phyloP scores from a whole-genome alignment of 1,140 invertebrate genomes.

The Zaprionus africanus region DNA sequence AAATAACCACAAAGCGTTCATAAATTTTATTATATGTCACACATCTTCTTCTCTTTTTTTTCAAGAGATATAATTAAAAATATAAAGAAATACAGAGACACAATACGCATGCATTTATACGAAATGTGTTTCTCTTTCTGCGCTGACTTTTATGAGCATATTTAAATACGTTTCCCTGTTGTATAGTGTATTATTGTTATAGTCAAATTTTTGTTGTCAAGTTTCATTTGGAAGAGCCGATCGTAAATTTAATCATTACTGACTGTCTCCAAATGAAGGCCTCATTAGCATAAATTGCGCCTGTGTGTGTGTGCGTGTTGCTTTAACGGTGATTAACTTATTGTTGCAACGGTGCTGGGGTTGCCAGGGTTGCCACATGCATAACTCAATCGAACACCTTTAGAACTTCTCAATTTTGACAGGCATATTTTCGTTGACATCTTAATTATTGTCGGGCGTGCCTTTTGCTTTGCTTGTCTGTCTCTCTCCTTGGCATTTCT shows the following conservation, averaged over 20 bases:
- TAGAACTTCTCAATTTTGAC: slow-evolving; percentile 53
- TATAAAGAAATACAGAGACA: slow-evolving; percentile 52
- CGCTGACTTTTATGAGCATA: slow-evolving; percentile 39
- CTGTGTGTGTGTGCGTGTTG: background rate
- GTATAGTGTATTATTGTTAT: slow-evolving; percentile 10
- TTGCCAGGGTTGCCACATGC: slow-evolving; percentile 18
- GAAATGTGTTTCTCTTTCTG: slow-evolving; percentile 33
- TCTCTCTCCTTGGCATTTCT: slow-evolving; percentile 27
- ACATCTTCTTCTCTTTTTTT: slow-evolving; percentile 49
- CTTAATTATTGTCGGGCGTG: slow-evolving; percentile 71
- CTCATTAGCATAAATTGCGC: slow-evolving; percentile 67
- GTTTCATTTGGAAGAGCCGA: slow-evolving; percentile 36
- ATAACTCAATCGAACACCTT: slow-evolving; percentile 71
- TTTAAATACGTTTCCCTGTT: slow-evolving; percentile 34
- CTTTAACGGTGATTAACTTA: slow-evolving; percentile 46
- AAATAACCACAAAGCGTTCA: slow-evolving; percentile 72
- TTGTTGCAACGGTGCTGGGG: background rate
- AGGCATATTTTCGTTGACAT: slow-evolving; percentile 74
- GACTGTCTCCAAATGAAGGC: slow-evolving; percentile 60
- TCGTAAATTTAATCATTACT: slow-evolving; percentile 71
- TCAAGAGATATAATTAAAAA: slow-evolving; percentile 70
- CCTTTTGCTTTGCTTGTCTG: slow-evolving; percentile 40
- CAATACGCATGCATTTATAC: slow-evolving; percentile 33
- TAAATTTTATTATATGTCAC: slow-evolving; percentile 76
- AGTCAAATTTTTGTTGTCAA: slow-evolving; percentile 47